A percentile compares a stretch with the other conserved stretches of the same genome.
These are phyloP conservation scores for Chamaea fasciata DNA, from an alignment of 2,113 vertebrate genomes.

Conservation along the genomic window DNA sequence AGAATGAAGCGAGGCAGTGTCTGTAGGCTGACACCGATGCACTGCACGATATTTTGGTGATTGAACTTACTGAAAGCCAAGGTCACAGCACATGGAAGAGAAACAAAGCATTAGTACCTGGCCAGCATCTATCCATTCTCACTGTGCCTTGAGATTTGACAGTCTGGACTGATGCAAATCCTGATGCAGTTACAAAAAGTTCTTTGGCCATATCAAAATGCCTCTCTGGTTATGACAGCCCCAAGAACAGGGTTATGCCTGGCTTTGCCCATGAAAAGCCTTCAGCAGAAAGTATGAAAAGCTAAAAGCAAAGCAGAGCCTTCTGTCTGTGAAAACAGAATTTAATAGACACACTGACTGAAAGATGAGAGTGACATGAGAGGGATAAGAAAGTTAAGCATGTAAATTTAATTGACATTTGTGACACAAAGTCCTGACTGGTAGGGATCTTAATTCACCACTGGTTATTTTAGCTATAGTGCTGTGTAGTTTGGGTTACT, in stretches of 20 bases:
- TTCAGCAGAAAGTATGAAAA: not conserved
- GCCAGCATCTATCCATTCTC: not conserved
- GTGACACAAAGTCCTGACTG: not conserved
- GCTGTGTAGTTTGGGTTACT: not conserved
- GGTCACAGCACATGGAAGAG: not conserved
- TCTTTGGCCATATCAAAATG: not conserved
- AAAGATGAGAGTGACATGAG: not conserved
- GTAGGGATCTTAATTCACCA: not conserved
- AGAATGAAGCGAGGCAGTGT: constrained; percentile 87
- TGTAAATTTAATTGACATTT: not conserved
- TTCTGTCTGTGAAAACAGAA: not conserved
- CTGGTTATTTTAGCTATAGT: not conserved
- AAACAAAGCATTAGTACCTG: not conserved
- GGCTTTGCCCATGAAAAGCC: not conserved
- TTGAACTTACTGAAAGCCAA: constrained; percentile 82
- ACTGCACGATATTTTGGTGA: constrained; percentile 87
- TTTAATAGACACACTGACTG: not conserved
- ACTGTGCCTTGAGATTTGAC: not conserved
- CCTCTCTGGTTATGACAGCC: not conserved
- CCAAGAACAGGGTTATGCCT: not conserved
- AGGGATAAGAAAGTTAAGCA: not conserved
- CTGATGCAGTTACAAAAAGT: not conserved
- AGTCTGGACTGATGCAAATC: not conserved
- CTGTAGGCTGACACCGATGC: constrained; percentile 86
- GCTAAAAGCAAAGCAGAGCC: not conserved